A percentile compares a stretch with the other conserved stretches of the same genome.
These are phyloP conservation scores for Metridium senile DNA, from an alignment of 92 coral and sea anemone species.

Conservation along the genomic window DNA sequence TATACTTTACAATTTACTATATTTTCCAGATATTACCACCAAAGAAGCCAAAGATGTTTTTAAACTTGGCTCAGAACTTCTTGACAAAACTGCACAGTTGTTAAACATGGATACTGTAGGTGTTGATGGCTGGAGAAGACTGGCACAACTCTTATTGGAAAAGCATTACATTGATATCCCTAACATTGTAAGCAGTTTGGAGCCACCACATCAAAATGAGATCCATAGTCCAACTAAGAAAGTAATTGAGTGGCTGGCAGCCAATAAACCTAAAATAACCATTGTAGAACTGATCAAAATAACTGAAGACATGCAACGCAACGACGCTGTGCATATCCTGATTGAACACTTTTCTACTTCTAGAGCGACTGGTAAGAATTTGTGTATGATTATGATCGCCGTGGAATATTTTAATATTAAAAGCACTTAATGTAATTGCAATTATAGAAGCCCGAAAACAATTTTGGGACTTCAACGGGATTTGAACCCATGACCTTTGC, in stretches of 20 bases:
- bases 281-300: not conserved
- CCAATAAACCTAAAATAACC: constrained; percentile 8
- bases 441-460: too few relatives aligned
- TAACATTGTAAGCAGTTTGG: constrained; percentile 12
- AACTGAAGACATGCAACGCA: constrained; percentile 2
- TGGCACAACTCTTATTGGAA: constrained; percentile 1
- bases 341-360: not conserved
- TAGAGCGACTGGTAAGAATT: not conserved
- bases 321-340: constrained; percentile 24
- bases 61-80: constrained; percentile 23
- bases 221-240: constrained; percentile 35
- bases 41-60: constrained; percentile 15
- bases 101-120: constrained; percentile 16
- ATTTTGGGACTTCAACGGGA: too few relatives aligned
- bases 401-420: too few relatives aligned
- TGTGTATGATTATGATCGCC: too few relatives aligned
- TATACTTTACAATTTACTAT: not conserved
- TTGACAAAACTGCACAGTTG: not conserved
- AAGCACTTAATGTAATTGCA: too few relatives aligned
- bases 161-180: not conserved
- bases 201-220: constrained; percentile 11
- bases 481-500: too few relatives aligned
- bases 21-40: not conserved
- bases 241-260: constrained; percentile 16
- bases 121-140: constrained; percentile 30